Evolutionary conservation across 2,797 vertebrate species (phyloP), one percentile per base, ranked within the genome.

Genomic region (Rhodeus uyekii): DNA sequence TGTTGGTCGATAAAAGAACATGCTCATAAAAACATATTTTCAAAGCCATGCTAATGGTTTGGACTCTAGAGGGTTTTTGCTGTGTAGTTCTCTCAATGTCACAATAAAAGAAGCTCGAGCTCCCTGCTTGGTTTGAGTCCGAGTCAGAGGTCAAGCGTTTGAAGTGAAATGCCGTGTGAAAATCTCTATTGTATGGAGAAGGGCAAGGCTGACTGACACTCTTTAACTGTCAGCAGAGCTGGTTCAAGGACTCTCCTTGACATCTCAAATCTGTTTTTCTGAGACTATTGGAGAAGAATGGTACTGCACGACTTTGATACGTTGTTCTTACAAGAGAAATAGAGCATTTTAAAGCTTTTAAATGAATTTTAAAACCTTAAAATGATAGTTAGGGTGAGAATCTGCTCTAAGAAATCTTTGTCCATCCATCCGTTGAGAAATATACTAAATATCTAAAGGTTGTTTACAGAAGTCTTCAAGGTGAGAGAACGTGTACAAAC

Each of bases 131-230:
- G 87, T 88, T 88, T 88, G 85, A 88, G 81, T 78, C 39, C 1
- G 83, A 89, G 89, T 93, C 90, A 92, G 32, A 87, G 93, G 91
- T 92, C 88, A 89, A 88, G 38, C 82, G 86, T 91, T 91, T 95
- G 93, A 94, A 93, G 94, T 92, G 87, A 89, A 93, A 93, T 94
- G 93, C 90, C 91, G 90, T 90, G 88, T 79, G 6, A 38, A 85
- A 89, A 89, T 92, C 91, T 89, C 91, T 77, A 87, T 85, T 83
- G 85, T 86, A 81, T 74, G 32, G 48, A 34, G 29, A 82, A 65
- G 80, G 71, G 64, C 19, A 44, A 72, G 76, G 76, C 67, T 61
- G 79, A 82, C 32, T 50, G 60, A 65, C 36, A 44, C 83, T 81
- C 84, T 87, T 86, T 73, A 86, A 85, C 87, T 78, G 85, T 87